These are phyloP conservation scores for Palaemon carinicauda DNA, from an alignment of 1,140 invertebrate species.

Conservation along the genomic window DNA sequence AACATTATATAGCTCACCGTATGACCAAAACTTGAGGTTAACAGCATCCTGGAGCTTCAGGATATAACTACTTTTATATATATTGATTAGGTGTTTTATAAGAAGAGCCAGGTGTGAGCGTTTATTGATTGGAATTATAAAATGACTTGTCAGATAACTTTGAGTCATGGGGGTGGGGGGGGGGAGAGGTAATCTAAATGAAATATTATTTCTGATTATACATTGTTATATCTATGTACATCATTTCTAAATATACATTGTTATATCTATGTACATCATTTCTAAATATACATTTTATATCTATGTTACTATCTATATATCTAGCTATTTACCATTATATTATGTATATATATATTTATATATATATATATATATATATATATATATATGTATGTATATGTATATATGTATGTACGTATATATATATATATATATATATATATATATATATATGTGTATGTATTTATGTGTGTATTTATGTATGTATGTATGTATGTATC, in stretches of 20 bases:
- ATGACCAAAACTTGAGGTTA: too few species aligned
- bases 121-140: too few species aligned
- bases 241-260: not conserved
- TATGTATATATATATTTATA: slow-evolving; percentile 20
- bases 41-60: too few species aligned
- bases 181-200: too few species aligned
- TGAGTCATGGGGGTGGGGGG: too few species aligned
- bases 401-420: slow-evolving; percentile 34
- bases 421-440: slow-evolving; percentile 40
- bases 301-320: not conserved
- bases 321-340: not conserved
- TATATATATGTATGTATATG: slow-evolving; percentile 36
- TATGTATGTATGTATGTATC: not conserved
- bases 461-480: not conserved
- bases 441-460: slow-evolving; percentile 22
- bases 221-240: not conserved
- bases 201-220: too few species aligned
- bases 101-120: too few species aligned
- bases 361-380: slow-evolving; percentile 40
- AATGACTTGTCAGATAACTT: too few species aligned
- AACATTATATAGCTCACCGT: too few species aligned
- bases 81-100: too few species aligned
- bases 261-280: not conserved
- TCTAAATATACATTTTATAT: not conserved
- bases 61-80: too few species aligned